Evolutionary conservation across 35 echinoderm and acorn worm genomes (phyloP).

Genomic region (Holothuria glaberrima): DNA sequence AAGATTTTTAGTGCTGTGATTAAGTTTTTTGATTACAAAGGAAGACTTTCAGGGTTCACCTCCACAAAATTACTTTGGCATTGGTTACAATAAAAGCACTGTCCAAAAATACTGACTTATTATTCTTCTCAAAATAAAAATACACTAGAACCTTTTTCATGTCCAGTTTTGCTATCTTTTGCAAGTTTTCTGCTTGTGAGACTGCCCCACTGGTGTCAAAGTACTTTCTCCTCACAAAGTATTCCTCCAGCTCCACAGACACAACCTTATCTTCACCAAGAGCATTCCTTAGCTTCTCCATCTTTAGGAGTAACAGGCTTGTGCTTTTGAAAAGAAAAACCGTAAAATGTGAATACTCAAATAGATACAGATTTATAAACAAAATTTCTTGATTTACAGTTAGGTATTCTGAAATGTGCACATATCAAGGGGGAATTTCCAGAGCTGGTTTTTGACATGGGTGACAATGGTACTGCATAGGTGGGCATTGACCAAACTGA

Average conservation of each 20-base stretch:
- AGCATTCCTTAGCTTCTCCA: conserved; percentile 38
- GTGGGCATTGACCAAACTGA: too few species aligned
- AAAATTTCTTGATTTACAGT: too few species aligned
- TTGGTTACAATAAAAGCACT: too few species aligned
- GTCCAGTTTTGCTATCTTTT: conserved; percentile 30
- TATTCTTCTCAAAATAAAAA: too few species aligned
- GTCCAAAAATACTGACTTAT: too few species aligned
- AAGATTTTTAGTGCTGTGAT: too few species aligned
- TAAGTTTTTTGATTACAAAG: too few species aligned
- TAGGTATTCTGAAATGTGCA: too few species aligned
- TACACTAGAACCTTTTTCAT: conserved; percentile 29
- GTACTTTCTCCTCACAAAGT: conserved; percentile 40
- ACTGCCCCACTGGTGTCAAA: conserved; percentile 54
- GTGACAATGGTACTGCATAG: too few species aligned
- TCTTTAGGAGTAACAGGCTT: conserved; percentile 31
- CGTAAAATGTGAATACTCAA: background rate
- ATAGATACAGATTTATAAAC: background rate
- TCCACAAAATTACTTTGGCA: too few species aligned
- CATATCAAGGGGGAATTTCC: background rate
- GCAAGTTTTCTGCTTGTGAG: conserved; percentile 4
- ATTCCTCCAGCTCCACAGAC: conserved; percentile 36
- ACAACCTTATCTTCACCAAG: conserved; percentile 41
- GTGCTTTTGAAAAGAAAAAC: background rate
- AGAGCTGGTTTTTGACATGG: too few species aligned
- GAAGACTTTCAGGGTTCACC: too few species aligned